These are phyloP conservation scores for Tenodera sinensis DNA, from an alignment of 2,888 invertebrate species.

Conservation along the genomic window DNA sequence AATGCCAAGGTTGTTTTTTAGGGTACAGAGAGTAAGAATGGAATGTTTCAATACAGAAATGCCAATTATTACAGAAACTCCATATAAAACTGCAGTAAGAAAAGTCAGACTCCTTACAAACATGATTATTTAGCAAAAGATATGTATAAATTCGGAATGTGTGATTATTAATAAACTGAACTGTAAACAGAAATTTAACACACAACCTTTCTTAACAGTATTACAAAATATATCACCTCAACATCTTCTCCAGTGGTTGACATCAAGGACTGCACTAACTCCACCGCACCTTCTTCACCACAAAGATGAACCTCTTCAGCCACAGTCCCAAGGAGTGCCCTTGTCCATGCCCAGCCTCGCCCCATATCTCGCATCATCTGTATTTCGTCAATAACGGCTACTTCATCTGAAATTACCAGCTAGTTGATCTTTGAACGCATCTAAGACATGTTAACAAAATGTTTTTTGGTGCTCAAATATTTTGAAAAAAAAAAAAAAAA, in stretches of 20 bases:
- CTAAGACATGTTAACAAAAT: background rate
- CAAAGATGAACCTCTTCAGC: constrained; percentile 96
- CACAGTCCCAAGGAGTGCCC: constrained; percentile 84
- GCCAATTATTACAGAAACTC: too few relatives aligned
- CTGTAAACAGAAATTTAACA: background rate
- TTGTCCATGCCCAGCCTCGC: constrained; percentile 98
- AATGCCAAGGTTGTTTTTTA: too few relatives aligned
- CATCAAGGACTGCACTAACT: constrained; percentile 71
- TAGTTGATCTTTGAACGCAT: background rate
- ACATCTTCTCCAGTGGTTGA: constrained; percentile 87
- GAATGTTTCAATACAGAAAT: too few relatives aligned
- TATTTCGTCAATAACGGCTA: constrained; percentile 98
- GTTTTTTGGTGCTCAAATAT: too few relatives aligned
- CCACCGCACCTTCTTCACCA: constrained; percentile 87
- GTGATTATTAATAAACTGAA: too few relatives aligned
- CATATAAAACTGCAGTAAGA: too few relatives aligned
- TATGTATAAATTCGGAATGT: too few relatives aligned
- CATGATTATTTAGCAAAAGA: too few relatives aligned
- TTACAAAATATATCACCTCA: constrained; percentile 54
- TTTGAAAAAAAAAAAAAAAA: too few relatives aligned
- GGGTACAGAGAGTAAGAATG: too few relatives aligned
- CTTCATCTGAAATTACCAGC: constrained; percentile 66
- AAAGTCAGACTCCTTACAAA: too few relatives aligned
- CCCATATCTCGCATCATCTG: constrained; percentile 90
- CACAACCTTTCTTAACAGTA: background rate